These are phyloP conservation scores for Okapia johnstoni DNA, from an alignment of 2,113 vertebrate genomes.

Conservation along the genomic window DNA sequence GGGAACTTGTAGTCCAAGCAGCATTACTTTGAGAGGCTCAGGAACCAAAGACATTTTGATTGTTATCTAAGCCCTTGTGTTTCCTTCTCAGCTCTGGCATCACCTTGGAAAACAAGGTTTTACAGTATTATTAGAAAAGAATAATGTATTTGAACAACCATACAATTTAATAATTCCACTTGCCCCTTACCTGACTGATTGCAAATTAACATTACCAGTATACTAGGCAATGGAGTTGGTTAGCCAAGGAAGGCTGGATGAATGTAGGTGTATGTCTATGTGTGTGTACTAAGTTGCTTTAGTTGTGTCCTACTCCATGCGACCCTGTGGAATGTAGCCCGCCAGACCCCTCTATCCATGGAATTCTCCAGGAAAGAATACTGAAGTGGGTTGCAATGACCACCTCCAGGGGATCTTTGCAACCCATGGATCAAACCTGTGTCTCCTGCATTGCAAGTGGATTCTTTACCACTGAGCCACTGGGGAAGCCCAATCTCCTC, in stretches of 20 bases:
- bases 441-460: not conserved
- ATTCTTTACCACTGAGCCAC: not conserved
- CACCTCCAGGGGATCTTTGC: not conserved
- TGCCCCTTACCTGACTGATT: not conserved
- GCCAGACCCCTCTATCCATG: not conserved
- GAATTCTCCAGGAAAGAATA: not conserved
- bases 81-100: not conserved
- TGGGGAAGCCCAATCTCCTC: not conserved
- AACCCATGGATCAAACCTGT: not conserved
- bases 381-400: not conserved
- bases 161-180: not conserved
- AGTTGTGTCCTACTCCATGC: not conserved
- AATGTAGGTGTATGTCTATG: not conserved
- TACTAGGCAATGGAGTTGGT: not conserved
- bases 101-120: not conserved
- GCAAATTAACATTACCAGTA: not conserved
- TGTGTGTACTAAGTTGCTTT: not conserved
- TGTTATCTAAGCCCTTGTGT: not conserved
- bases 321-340: not conserved
- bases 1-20: not conserved
- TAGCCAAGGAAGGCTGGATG: not conserved
- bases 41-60: not conserved
- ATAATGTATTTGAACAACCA: not conserved
- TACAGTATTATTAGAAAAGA: not conserved
- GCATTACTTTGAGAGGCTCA: not conserved